A percentile compares a stretch with the other conserved stretches of the same genome.
Conservation (phyloP, 2,797 vertebrate genomes). For the Dendrocincla tyrannina region DNA sequence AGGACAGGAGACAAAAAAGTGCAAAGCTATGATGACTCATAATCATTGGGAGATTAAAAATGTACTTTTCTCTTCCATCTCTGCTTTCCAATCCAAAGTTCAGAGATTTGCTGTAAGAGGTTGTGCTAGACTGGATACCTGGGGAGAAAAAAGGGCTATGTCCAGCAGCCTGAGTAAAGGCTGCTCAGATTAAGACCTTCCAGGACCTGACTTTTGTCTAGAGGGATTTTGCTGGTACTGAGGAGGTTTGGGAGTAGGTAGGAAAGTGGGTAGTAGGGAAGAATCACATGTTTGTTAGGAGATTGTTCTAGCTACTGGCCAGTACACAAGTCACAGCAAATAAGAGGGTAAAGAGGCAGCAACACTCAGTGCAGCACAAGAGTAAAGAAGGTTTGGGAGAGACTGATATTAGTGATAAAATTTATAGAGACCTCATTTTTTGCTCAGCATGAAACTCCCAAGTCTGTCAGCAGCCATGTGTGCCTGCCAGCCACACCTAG, state of each 20-base stretch:
- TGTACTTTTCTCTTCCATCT: background rate
- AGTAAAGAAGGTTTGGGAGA: background rate
- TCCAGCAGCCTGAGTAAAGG: background rate
- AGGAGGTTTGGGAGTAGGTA: background rate
- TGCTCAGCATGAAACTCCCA: background rate
- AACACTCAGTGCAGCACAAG: background rate
- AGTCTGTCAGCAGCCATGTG: background rate
- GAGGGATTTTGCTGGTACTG: background rate
- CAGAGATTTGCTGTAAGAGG: background rate
- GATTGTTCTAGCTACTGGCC: background rate
- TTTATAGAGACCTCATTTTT: background rate
- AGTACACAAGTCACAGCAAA: background rate
- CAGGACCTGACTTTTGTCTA: background rate
- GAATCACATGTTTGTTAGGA: background rate
- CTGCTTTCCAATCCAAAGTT: background rate
- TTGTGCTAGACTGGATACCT: background rate
- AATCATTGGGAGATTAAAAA: background rate
- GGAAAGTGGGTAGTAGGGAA: background rate
- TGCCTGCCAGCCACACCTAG: background rate
- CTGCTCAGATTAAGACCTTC: background rate
- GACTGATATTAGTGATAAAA: background rate
- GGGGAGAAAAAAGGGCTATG: background rate
- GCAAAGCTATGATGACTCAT: background rate
- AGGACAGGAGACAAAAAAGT: background rate
- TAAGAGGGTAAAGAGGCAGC: background rate